A percentile compares a stretch with the other conserved stretches of the same genome.
These are phyloP conservation scores for Bemisia tabaci DNA, from an alignment of 1,140 invertebrate genomes.

Conservation along the genomic window DNA sequence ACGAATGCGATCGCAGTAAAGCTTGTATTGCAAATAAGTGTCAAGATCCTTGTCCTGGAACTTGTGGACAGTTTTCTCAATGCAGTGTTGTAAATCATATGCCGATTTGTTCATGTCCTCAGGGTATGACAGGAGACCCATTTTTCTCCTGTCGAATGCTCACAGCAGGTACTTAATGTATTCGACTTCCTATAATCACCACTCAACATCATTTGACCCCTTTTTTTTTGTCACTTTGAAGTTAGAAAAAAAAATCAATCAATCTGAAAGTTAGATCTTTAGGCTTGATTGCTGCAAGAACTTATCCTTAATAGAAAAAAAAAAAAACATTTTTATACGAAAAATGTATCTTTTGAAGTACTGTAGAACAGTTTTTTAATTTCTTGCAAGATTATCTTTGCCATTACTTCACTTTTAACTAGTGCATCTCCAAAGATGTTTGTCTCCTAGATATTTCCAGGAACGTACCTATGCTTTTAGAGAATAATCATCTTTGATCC, in stretches of 20 bases:
- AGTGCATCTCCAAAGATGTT: no score
- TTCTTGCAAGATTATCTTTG: no score
- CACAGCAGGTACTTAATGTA: constrained; percentile 21
- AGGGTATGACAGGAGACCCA: constrained; percentile 50
- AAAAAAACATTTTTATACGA: neutral
- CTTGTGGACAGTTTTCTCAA: constrained; percentile 52
- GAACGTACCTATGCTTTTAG: no score
- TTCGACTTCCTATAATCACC: neutral
- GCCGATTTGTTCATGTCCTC: constrained; percentile 53
- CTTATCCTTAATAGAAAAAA: neutral
- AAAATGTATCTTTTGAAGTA: neutral
- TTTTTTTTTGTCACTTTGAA: no score
- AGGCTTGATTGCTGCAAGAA: neutral
- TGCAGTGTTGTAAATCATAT: constrained; percentile 55
- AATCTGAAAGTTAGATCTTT: neutral
- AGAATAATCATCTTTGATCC: no score
- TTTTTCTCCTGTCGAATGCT: constrained; percentile 42
- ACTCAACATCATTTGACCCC: neutral
- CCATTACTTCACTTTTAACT: no score
- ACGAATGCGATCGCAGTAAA: constrained; percentile 47
- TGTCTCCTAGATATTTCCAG: no score
- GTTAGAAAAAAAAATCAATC: no score
- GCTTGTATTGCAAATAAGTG: constrained; percentile 56
- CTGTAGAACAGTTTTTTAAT: no score
- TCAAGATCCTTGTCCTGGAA: constrained; percentile 55